phyloP scores from a whole-genome alignment of 2,113 vertebrate species.

The Oceanodroma tethys region DNA sequence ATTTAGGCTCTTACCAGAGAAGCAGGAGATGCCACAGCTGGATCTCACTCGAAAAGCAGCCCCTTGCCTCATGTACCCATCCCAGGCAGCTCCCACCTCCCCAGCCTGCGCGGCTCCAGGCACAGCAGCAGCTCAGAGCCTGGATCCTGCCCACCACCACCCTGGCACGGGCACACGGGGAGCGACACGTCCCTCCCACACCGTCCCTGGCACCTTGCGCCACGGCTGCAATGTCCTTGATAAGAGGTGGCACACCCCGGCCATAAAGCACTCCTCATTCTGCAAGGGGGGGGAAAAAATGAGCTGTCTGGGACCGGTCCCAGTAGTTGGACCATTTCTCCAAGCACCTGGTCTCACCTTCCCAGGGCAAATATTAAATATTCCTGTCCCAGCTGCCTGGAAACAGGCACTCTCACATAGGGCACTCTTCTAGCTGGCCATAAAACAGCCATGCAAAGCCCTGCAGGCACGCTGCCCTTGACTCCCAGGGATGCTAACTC shows the following conservation, averaged over 20 bases:
- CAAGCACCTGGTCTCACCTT: neutral
- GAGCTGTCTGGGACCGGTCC: neutral
- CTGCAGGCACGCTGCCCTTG: neutral
- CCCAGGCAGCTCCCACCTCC: neutral
- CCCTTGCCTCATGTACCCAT: accelerated
- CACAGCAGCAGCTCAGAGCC: neutral
- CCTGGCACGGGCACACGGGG: accelerated
- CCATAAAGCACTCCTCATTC: neutral
- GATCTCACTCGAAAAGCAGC: neutral
- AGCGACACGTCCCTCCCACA: accelerated
- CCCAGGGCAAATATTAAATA: neutral
- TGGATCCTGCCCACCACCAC: neutral
- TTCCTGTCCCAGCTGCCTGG: neutral
- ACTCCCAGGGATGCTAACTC: neutral
- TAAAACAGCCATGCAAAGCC: neutral
- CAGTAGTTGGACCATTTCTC: neutral
- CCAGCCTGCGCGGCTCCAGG: accelerated
- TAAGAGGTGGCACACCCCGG: neutral
- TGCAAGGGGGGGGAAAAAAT: neutral
- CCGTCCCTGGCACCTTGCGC: neutral
- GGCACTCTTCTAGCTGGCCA: neutral
- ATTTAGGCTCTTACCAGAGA: neutral
- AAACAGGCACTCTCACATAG: neutral
- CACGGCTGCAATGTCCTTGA: neutral
- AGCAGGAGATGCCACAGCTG: neutral